phyloP scores from a whole-genome alignment of 1,140 invertebrate genomes.

The Platyscapa corneri region DNA sequence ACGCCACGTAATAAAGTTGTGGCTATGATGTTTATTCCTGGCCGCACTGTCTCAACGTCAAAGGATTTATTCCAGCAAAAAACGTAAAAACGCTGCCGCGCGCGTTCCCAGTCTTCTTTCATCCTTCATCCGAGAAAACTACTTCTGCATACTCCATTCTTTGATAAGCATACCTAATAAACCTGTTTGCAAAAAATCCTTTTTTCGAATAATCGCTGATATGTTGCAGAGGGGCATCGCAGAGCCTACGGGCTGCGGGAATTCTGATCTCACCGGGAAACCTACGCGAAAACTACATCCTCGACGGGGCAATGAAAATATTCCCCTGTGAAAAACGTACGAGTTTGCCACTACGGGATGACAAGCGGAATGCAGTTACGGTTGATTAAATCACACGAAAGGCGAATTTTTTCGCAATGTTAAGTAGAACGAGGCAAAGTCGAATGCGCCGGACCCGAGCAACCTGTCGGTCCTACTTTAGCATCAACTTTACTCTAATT shows the following conservation, averaged over 20 bases:
- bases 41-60: neutral
- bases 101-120: neutral
- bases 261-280: neutral
- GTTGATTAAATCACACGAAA: neutral
- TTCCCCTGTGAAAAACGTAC: neutral
- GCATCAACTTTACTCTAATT: too few relatives aligned
- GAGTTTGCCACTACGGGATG: neutral
- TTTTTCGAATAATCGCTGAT: constrained; percentile 1
- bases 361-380: neutral
- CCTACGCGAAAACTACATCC: neutral
- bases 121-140: neutral
- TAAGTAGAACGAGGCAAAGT: constrained; percentile 7
- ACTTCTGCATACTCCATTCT: neutral
- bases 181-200: constrained; percentile 14
- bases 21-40: neutral
- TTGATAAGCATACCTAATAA: constrained; percentile 41
- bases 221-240: neutral
- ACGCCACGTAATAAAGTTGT: constrained; percentile 42
- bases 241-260: neutral
- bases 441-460: neutral
- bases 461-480: neutral
- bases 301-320: constrained; percentile 3
- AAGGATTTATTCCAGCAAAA: neutral
- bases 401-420: neutral
- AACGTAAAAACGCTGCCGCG: neutral